Evolutionary conservation across 2,797 vertebrate species (phyloP), one percentile per base, ranked within the genome.

Genomic region (Coluber constrictor): DNA sequence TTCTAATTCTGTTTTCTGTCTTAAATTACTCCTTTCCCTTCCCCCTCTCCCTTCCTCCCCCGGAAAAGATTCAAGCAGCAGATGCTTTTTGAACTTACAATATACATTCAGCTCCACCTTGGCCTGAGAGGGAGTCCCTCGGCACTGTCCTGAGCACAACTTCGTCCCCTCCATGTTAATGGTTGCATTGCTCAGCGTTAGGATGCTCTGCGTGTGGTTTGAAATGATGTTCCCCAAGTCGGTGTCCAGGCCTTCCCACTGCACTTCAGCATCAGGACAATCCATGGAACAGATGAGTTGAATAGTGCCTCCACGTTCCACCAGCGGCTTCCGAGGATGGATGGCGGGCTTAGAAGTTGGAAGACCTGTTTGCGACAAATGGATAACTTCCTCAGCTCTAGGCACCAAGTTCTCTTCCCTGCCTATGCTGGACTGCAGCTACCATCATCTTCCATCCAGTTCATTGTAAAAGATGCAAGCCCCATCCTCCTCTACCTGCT

Each of bases 241-340:
- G 0, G 95, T 98, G 93, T 98, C 98, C 94, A 98, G 96, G 29
- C 98, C 98, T 0, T 92, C 95, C 98, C 98, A 98, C 47, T 95
- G 96, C 61, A 97, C 97, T 0, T 37, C 93, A 27, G 96, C 93
- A 0, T 13, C 86, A 0, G 5, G 0, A 0, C 98, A 98, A 89
- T 89, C 43, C 92, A 97, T 90, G 37, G 96, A 96, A 92, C 98
- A 98, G 93, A 95, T 97, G 88, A 98, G 92, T 37, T 93, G 92
- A 4, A 5, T 87, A 0, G 97, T 96, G 5, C 88, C 95, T 11
- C 97, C 97, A 0, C 96, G 93, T 0, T 2, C 61, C 94, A 98
- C 97, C 92, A 96, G 11, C 0, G 94, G 94, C 13, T 94, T 59
- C 11, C 0, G 29, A 0, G 98, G 98, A 29, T 90, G 93, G 95